Base-by-base conservation (phyloP, 1,140 invertebrate species). In the Drosophila takahashii region DNA sequence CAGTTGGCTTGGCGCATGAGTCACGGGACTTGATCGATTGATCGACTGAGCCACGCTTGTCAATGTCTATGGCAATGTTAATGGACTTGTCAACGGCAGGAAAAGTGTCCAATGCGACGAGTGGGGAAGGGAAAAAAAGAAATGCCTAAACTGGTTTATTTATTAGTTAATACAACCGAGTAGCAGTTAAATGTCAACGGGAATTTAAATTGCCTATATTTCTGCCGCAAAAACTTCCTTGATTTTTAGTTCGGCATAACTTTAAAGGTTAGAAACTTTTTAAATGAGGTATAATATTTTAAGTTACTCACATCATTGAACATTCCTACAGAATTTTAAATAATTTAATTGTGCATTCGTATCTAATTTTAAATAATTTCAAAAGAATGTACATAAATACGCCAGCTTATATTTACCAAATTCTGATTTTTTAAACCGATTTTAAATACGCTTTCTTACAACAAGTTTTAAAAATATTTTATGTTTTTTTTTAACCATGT, bases 21-120 rank as follows among this genome's bases (percentile, higher is more conserved):
- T 59, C 61, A 65, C 26, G 22, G 44, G 29, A 29, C 42, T 60
- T 32, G 53, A 65, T 47, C 15, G 26, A 37, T 47, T 47, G 62
- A 60, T 60, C 54, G 42, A 47, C 8, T 47, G 22, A 59, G 53
- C 41, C 26, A 11, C 15, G 53, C 54, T 65, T 18, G 62, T 60
- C 62, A 65, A 65, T 65, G 62, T 65, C 62, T 65, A 60, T 65
- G 61, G 54, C 62, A 65, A 65, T 65, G 62, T 65, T 65, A 65
- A 59, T 65, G 61, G 61, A 59, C 32, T 59, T 65, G 61, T 65
- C 22, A 65, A 13, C 42, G 53, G 15, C 26, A 54, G n/a, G 6
- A 36, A 60, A 60, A 39, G 15, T 18, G 8, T 36, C 29, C 9
- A 10, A 15, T 16, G 4, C 10, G 2, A 8, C n/a, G 16, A 10